These are phyloP conservation scores for Arctocebus calabarensis DNA, from an alignment of 2,797 vertebrate species.

Conservation along the genomic window DNA sequence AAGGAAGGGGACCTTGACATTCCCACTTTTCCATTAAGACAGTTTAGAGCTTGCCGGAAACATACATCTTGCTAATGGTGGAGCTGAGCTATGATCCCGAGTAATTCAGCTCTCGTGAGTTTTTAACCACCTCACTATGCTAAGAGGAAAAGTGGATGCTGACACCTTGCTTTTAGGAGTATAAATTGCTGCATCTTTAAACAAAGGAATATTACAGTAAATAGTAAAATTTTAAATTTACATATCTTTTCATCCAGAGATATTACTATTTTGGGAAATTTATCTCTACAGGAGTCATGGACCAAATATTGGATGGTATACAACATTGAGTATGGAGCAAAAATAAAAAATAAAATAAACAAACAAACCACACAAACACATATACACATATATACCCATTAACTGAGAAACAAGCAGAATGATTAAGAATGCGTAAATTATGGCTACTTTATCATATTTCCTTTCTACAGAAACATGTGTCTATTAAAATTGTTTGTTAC, in stretches of 20 bases:
- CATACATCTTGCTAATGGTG: neutral
- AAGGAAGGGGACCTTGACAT: no score
- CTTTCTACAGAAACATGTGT: neutral
- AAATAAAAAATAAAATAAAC: neutral
- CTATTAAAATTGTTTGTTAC: neutral
- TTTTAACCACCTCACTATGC: fast-evolving
- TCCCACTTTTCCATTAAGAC: neutral
- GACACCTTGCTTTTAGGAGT: neutral
- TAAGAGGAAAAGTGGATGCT: neutral
- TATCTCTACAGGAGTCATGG: conserved; percentile 11
- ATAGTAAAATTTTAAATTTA: neutral
- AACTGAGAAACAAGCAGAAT: neutral
- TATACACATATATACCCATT: no score
- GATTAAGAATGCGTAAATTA: neutral
- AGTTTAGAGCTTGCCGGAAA: fast-evolving
- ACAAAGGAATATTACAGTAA: neutral
- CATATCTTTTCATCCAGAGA: neutral
- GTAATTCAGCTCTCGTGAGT: fast-evolving
- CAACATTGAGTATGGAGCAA: neutral
- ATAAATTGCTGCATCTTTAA: neutral
- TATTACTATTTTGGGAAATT: neutral
- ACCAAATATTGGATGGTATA: neutral
- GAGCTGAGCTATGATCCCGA: neutral
- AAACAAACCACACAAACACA: neutral
- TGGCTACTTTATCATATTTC: neutral